phyloP scores from a whole-genome alignment of 2,797 vertebrate genomes.

The Aeoliscus strigatus region DNA sequence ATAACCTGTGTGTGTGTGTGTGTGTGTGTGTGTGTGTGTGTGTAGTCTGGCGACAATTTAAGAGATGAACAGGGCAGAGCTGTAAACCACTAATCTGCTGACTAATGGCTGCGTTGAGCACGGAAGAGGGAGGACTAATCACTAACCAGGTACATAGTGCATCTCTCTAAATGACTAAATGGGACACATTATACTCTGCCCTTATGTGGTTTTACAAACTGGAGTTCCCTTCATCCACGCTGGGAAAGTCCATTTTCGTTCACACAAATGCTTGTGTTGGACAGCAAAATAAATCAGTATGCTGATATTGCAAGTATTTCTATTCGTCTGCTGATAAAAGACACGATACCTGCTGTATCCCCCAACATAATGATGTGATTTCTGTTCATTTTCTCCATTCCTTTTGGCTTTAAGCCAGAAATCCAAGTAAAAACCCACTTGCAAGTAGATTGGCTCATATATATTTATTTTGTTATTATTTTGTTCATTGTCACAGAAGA shows the following conservation, averaged over 20 bases:
- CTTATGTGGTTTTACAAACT: slow-evolving; percentile 16
- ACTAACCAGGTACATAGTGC: slow-evolving; percentile 38
- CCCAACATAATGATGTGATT: too few relatives aligned
- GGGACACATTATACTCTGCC: slow-evolving; percentile 3
- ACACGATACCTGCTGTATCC: too few relatives aligned
- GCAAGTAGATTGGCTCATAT: too few relatives aligned
- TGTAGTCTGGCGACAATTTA: slow-evolving; percentile 4
- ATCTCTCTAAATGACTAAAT: slow-evolving; percentile 10
- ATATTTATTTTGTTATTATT: too few relatives aligned
- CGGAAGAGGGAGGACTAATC: slow-evolving; percentile 24
- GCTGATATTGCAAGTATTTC: too few relatives aligned
- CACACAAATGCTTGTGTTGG: slow-evolving; percentile 25
- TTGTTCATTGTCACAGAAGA: too few relatives aligned
- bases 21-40: too few relatives aligned
- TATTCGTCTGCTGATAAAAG: too few relatives aligned
- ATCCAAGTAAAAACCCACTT: too few relatives aligned
- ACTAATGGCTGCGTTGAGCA: slow-evolving; percentile 27
- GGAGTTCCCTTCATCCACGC: slow-evolving; percentile 6
- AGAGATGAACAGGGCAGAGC: too few relatives aligned
- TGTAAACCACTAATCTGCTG: slow-evolving; percentile 14
- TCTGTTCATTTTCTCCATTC: too few relatives aligned
- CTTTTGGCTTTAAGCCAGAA: too few relatives aligned
- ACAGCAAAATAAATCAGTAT: slow-evolving; percentile 11
- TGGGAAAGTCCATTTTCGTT: slow-evolving; percentile 7
- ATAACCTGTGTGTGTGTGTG: neutral